These are phyloP conservation scores for Charadrius vociferus DNA, from an alignment of 2,113 vertebrate species.

Conservation along the genomic window DNA sequence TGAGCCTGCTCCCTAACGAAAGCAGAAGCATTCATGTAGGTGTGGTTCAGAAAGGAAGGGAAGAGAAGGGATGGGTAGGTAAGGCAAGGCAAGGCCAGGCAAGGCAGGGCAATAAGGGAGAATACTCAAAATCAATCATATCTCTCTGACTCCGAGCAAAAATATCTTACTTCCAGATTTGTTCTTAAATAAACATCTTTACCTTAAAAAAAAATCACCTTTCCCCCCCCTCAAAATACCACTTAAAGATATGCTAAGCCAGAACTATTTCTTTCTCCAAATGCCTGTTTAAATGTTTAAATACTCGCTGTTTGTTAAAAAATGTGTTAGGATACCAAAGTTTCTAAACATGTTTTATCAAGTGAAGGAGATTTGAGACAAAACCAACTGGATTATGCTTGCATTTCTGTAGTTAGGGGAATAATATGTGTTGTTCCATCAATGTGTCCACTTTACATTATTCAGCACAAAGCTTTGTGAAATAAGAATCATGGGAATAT, in stretches of 20 bases:
- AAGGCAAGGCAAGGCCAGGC: neutral
- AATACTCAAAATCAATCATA: neutral
- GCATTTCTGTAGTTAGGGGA: slow-evolving; percentile 60
- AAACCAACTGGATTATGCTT: slow-evolving; percentile 33
- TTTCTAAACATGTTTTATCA: slow-evolving; percentile 28
- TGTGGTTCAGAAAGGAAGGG: neutral
- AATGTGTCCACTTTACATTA: slow-evolving; percentile 78
- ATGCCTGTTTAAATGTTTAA: neutral
- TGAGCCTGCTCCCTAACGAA: neutral
- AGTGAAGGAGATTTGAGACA: slow-evolving; percentile 2
- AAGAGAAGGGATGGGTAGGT: neutral
- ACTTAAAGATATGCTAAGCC: neutral
- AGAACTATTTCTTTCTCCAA: neutral
- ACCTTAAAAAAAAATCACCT: neutral
- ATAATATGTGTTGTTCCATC: slow-evolving; percentile 74
- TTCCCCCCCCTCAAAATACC: neutral
- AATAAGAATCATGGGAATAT: slow-evolving; percentile 85
- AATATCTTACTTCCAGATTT: neutral
- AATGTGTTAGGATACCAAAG: slow-evolving; percentile 5
- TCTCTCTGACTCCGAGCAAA: neutral
- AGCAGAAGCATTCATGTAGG: neutral
- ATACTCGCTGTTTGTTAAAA: neutral
- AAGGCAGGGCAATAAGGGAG: neutral
- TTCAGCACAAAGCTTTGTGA: slow-evolving; percentile 83
- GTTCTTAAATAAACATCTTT: neutral